Evolutionary conservation across 2,797 vertebrate genomes (phyloP).

Genomic region (Xenops minutus): DNA sequence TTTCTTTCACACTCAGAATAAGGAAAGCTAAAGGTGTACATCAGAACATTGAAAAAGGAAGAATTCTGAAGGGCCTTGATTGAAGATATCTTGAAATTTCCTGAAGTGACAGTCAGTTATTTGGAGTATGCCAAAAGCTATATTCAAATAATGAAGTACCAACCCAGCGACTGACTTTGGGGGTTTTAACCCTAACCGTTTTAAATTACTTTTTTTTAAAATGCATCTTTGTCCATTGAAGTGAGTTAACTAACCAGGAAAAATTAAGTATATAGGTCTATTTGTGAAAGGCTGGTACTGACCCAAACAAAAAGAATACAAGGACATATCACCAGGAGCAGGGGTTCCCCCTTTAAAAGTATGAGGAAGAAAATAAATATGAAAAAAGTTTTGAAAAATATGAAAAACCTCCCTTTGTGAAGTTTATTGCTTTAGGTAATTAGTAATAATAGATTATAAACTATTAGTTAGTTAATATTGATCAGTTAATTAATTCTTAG

Average conservation of each 20-base stretch:
- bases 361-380: not conserved
- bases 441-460: not conserved
- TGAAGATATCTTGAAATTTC: not conserved
- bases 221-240: not conserved
- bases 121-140: not conserved
- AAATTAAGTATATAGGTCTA: not conserved
- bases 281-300: not conserved
- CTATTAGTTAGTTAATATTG: not conserved
- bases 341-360: not conserved
- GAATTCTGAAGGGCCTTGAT: not conserved
- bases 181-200: no score
- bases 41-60: not conserved
- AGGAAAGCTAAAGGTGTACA: not conserved
- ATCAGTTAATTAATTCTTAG: not conserved
- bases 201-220: not conserved
- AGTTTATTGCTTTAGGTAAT: not conserved
- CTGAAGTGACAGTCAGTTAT: not conserved
- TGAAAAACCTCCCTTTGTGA: not conserved
- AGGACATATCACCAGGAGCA: rapidly evolving
- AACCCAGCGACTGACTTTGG: not conserved
- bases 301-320: not conserved
- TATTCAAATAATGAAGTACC: not conserved
- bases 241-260: not conserved
- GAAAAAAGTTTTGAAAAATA: not conserved
- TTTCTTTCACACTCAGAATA: not conserved